phyloP scores from a whole-genome alignment of 2,888 invertebrate genomes.

The Drosophila rellima region DNA sequence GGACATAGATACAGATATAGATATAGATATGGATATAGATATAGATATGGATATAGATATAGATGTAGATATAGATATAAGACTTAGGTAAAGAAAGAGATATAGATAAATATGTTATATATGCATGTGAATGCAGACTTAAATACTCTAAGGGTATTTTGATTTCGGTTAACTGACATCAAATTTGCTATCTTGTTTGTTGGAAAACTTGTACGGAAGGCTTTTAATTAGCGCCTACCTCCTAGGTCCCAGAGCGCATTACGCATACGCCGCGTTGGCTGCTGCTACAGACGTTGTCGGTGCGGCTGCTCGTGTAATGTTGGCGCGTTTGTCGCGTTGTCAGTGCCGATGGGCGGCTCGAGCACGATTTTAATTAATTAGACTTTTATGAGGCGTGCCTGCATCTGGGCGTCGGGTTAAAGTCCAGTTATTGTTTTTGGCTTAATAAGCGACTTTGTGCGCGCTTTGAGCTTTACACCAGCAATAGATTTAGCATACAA shows the following conservation, averaged over 20 bases:
- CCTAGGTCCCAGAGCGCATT: slow-evolving; percentile 71
- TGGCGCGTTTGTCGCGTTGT: slow-evolving; percentile 54
- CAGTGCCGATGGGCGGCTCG: slow-evolving; percentile 66
- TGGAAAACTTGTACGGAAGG: slow-evolving; percentile 66
- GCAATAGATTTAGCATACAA: slow-evolving; percentile 22
- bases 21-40: too few species aligned
- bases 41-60: too few species aligned
- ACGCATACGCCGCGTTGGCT: slow-evolving; percentile 74
- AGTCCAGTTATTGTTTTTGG: slow-evolving; percentile 72
- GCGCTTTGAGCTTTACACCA: slow-evolving; percentile 64
- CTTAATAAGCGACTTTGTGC: slow-evolving; percentile 61
- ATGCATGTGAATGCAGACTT: background rate
- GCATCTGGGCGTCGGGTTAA: slow-evolving; percentile 70
- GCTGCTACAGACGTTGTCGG: slow-evolving; percentile 23
- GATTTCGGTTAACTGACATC: slow-evolving; percentile 3
- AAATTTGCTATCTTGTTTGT: slow-evolving; percentile 39
- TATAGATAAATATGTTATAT: background rate
- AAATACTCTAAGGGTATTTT: slow-evolving; percentile 21
- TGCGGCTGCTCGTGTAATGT: slow-evolving; percentile 30
- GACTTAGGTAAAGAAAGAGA: too few species aligned
- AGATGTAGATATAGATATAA: background rate
- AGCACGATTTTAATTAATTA: slow-evolving; percentile 84
- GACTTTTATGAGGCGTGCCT: slow-evolving; percentile 80
- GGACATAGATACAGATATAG: too few species aligned
- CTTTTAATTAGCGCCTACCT: slow-evolving; percentile 76